phyloP scores from a whole-genome alignment of 2,888 invertebrate species.

The Nebria brevicollis region DNA sequence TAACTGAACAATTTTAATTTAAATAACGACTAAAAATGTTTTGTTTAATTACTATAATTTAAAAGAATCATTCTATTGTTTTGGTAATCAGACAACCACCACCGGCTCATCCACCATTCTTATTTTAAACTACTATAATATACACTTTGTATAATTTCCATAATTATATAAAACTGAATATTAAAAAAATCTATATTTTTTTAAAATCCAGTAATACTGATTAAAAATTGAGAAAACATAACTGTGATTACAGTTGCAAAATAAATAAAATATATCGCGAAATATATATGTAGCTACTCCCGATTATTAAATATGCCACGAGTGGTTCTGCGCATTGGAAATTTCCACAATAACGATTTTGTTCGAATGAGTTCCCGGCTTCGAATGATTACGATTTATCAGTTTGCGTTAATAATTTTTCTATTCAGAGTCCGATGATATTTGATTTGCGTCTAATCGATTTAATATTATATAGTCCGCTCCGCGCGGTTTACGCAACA shows the following conservation, averaged over 20 bases:
- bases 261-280: background rate
- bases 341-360: slow-evolving; percentile 25
- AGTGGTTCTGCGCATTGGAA: slow-evolving; percentile 33
- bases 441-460: slow-evolving; percentile 34
- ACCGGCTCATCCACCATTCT: background rate
- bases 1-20: too few relatives aligned
- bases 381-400: slow-evolving; percentile 28
- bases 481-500: slow-evolving; percentile 14
- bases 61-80: too few relatives aligned
- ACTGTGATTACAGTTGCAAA: background rate
- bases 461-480: slow-evolving; percentile 12
- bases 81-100: background rate
- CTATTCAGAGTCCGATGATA: slow-evolving; percentile 35
- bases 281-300: background rate
- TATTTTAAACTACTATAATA: background rate
- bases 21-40: background rate
- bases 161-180: too few relatives aligned
- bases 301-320: background rate
- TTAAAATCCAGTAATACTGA: too few relatives aligned
- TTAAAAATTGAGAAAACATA: too few relatives aligned
- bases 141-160: background rate
- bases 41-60: background rate
- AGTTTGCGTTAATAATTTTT: slow-evolving; percentile 22
- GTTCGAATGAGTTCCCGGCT: background rate
- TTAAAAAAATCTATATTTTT: too few relatives aligned